Base-by-base conservation (phyloP, 2,888 invertebrate species). In the Elmis aenea region DNA sequence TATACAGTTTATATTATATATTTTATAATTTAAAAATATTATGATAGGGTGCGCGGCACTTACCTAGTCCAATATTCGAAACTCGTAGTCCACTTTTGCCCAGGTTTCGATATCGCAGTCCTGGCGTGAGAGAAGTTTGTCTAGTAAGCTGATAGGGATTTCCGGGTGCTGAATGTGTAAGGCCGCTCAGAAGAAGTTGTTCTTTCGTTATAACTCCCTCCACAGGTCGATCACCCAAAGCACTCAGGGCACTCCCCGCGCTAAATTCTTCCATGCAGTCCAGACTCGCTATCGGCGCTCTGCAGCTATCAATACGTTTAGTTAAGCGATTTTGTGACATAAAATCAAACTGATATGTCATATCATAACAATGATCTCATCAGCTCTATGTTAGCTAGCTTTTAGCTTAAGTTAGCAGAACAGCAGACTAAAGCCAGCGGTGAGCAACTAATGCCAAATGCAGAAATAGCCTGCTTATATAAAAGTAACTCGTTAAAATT, bases 181-280 rank as follows among this genome's bases (percentile, higher is more conserved):
- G 50, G 14, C 67, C 67, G 44, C 67, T 67, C 33, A 70, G 60
- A 51, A 76, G 64, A 47, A 76, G 64, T 56, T 75, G 75, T 58
- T 77, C 76, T 58, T 76, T 76, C 41, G 75, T 74, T 45, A 70
- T 67, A 48, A 67, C 67, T 50, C 68, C 68, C 50, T 68, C 68
- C 46, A 67, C 62, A 30, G 67, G 63, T 40, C 68, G 61, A 42
- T 71, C 70, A 24, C 67, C 68, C 22, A 68, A 53, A 38, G 68
- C 69, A 49, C 66, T 65, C 28, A 62, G 55, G 60, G 73, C 66
- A 69, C 68, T 64, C 60, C 74, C 67, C 57, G 73, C 85, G 70
- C 86, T 87, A 74, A 90, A 88, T 74, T 90, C 91, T 75, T 90
- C 90, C 89, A 91, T 90, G 72, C 90, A 91, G 76, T 91, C 90